Conservation (phyloP, 2,113 vertebrate species). For the Xiphophorus maculatus region DNA sequence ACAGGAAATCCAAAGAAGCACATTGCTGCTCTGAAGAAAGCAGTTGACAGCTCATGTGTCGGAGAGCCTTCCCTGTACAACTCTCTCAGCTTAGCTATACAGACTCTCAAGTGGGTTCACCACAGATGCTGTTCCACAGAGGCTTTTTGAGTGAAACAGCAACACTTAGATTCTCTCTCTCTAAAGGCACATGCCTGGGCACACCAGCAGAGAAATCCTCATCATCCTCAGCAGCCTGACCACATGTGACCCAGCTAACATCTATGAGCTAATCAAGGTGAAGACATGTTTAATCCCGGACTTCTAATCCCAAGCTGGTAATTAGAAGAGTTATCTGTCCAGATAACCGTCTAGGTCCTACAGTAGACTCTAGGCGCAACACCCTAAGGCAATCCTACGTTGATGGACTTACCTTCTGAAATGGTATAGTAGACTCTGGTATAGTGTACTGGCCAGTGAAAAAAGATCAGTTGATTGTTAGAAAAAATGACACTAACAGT, state of each 20-base stretch:
- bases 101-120: slow-evolving; percentile 89
- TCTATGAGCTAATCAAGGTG: slow-evolving; percentile 96
- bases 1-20: slow-evolving; percentile 95
- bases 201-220: slow-evolving; percentile 94
- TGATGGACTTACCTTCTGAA: too few relatives aligned
- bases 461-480: too few relatives aligned
- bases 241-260: slow-evolving; percentile 95
- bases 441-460: too few relatives aligned
- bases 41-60: slow-evolving; percentile 86
- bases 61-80: slow-evolving; percentile 98
- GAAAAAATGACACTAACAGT: too few relatives aligned
- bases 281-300: neutral
- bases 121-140: neutral
- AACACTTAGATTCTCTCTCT: neutral
- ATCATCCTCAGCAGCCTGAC: slow-evolving; percentile 96
- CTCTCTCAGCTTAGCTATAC: slow-evolving; percentile 89
- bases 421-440: too few relatives aligned
- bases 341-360: too few relatives aligned
- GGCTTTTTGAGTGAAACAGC: neutral
- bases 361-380: too few relatives aligned
- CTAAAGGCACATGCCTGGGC: slow-evolving; percentile 94
- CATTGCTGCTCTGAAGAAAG: slow-evolving; percentile 87
- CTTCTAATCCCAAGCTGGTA: too few relatives aligned
- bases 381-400: too few relatives aligned
- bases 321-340: too few relatives aligned